Conservation (phyloP, 2,888 invertebrate species). For the Torymus aiolomorphi region DNA sequence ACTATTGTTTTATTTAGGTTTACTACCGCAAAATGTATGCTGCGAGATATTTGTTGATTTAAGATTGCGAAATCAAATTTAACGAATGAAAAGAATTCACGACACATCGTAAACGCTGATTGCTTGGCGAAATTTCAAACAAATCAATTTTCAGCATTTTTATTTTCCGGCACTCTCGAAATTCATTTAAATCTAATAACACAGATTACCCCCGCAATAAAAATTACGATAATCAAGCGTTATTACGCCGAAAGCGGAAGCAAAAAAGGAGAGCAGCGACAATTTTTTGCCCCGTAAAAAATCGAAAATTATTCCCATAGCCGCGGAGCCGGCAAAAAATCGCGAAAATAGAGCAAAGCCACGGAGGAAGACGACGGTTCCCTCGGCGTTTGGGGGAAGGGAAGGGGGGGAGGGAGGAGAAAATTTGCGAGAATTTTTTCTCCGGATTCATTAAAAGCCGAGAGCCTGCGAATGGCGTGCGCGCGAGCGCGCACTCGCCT, state of each 20-base stretch:
- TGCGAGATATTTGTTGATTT: no score
- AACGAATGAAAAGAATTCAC: no score
- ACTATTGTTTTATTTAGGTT: no score
- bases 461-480: constrained; percentile 55
- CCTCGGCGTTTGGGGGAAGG: neutral
- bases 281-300: constrained; percentile 21
- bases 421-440: constrained; percentile 53
- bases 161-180: neutral
- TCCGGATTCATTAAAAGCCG: constrained; percentile 63
- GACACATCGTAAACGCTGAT: no score
- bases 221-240: constrained; percentile 16
- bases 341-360: constrained; percentile 25
- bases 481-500: constrained; percentile 61
- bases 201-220: neutral
- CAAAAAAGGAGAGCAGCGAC: neutral
- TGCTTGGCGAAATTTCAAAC: no score
- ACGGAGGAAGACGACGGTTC: neutral
- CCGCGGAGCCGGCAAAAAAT: neutral
- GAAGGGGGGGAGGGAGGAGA: constrained; percentile 15
- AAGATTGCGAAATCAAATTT: neutral
- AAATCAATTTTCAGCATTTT: neutral
- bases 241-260: neutral
- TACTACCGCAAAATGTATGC: no score
- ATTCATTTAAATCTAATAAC: constrained; percentile 17
- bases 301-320: constrained; percentile 19